Conservation (phyloP, 2,888 invertebrate species). For the Dolomedes plantarius region DNA sequence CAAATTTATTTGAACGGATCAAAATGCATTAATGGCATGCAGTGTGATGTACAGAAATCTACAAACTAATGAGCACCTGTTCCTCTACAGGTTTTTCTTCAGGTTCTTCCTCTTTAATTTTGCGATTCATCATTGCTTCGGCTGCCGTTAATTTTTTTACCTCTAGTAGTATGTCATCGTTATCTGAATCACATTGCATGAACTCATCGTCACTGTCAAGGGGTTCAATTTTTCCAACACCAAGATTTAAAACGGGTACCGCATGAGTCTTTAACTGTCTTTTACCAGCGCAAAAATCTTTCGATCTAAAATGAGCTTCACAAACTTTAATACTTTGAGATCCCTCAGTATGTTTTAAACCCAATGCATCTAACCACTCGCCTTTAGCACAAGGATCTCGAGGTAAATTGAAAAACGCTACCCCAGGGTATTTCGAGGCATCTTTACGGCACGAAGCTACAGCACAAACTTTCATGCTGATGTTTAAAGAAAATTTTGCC, state of each 20-base stretch:
- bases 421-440: slow-evolving; percentile 19
- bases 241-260: slow-evolving; percentile 38
- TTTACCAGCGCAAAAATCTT: slow-evolving; percentile 49
- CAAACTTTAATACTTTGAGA: slow-evolving; percentile 28
- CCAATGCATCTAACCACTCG: slow-evolving; percentile 53
- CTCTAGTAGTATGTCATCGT: not conserved
- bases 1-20: too few relatives aligned
- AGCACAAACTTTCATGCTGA: slow-evolving; percentile 33
- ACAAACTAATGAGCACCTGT: too few relatives aligned
- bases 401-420: slow-evolving; percentile 40
- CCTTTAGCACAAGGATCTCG: slow-evolving; percentile 14
- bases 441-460: slow-evolving; percentile 22
- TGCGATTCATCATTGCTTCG: not conserved
- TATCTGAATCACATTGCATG: slow-evolving; percentile 16
- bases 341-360: not conserved
- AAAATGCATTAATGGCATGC: too few relatives aligned
- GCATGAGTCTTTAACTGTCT: slow-evolving; percentile 49
- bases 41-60: too few relatives aligned
- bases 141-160: not conserved
- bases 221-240: slow-evolving; percentile 9
- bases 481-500: not conserved
- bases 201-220: slow-evolving; percentile 49
- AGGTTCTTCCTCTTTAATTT: slow-evolving; percentile 1
- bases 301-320: slow-evolving; percentile 43
- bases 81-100: not conserved